Conservation (phyloP, 2,888 invertebrate genomes). For the Eurois occulta region DNA sequence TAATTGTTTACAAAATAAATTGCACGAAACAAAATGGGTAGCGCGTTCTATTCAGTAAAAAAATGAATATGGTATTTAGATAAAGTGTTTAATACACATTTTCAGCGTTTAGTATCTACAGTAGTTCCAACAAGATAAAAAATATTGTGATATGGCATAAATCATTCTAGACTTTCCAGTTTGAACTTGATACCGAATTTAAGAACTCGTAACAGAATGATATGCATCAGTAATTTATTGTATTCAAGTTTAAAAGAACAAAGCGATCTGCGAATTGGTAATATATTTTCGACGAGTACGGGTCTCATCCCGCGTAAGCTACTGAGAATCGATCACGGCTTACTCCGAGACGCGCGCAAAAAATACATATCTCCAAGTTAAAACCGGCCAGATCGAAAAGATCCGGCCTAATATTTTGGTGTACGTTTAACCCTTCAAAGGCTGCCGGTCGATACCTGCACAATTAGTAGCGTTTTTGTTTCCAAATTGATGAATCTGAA, state of each 20-base stretch:
- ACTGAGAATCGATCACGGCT: slow-evolving; percentile 77
- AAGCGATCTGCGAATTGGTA: slow-evolving; percentile 67
- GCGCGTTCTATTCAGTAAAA: slow-evolving; percentile 1
- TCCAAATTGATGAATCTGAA: slow-evolving; percentile 65
- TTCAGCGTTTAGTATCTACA: slow-evolving; percentile 4
- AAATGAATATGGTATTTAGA: slow-evolving; percentile 37
- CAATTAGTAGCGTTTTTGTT: slow-evolving; percentile 70
- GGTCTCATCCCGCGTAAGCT: slow-evolving; percentile 67
- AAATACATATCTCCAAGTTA: slow-evolving; percentile 70
- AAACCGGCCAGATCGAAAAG: slow-evolving; percentile 70
- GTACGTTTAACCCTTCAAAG: slow-evolving; percentile 69
- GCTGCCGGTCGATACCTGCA: slow-evolving; percentile 66
- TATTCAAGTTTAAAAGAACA: slow-evolving; percentile 56
- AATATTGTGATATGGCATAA: not conserved
- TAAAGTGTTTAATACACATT: slow-evolving; percentile 19
- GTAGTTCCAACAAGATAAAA: not conserved
- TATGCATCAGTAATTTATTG: slow-evolving; percentile 25
- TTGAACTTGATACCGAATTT: slow-evolving; percentile 10
- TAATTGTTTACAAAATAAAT: slow-evolving; percentile 48
- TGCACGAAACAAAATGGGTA: slow-evolving; percentile 31
- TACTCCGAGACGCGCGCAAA: slow-evolving; percentile 71
- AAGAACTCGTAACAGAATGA: slow-evolving; percentile 6
- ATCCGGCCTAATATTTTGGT: slow-evolving; percentile 66
- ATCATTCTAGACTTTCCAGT: not conserved
- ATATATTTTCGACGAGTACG: slow-evolving; percentile 70